Conservation (phyloP, 2,797 vertebrate species). For the Adelosebastes latens region DNA sequence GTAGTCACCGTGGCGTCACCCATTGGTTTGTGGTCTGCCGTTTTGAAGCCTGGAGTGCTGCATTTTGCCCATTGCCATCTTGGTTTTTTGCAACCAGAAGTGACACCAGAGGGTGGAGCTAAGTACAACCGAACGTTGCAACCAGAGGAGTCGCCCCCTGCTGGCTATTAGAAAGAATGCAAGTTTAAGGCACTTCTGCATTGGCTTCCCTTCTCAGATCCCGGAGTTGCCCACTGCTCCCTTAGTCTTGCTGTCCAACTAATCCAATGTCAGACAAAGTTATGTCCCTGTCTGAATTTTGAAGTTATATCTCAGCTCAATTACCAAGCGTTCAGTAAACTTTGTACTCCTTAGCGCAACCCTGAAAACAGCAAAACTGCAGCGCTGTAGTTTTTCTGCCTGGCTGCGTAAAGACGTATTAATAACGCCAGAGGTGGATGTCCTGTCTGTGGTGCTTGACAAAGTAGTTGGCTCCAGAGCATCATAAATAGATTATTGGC, state of each 20-base stretch:
- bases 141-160: too few species aligned
- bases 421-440: constrained; percentile 31
- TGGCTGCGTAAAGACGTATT: constrained; percentile 15
- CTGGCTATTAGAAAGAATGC: too few species aligned
- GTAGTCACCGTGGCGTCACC: too few species aligned
- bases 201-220: not conserved
- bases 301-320: not conserved
- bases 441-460: constrained; percentile 32
- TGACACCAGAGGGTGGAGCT: too few species aligned
- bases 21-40: too few species aligned
- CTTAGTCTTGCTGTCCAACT: not conserved
- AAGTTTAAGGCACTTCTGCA: too few species aligned
- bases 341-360: not conserved
- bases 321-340: not conserved
- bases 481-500: constrained; percentile 72
- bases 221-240: too few species aligned
- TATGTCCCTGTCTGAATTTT: not conserved
- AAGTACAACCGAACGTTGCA: too few species aligned
- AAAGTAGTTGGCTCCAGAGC: constrained; percentile 49
- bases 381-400: constrained; percentile 23
- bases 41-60: too few species aligned
- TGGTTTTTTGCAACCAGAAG: too few species aligned
- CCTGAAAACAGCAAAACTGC: constrained; percentile 23
- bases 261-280: not conserved
- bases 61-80: rapidly evolving